Base-by-base conservation (phyloP, 2,888 invertebrate genomes). In the Helicoverpa assulta region DNA sequence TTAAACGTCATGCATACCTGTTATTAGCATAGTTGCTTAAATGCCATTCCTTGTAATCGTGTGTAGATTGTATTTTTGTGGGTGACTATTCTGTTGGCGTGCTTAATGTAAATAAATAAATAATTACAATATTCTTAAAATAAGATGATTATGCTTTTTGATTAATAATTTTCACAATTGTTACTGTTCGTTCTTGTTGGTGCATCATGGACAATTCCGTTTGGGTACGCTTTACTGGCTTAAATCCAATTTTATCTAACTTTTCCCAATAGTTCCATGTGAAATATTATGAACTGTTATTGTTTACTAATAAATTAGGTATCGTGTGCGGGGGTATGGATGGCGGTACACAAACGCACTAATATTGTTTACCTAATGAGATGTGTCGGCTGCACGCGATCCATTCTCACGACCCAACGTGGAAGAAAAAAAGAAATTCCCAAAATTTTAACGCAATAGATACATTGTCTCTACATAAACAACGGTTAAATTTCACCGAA, bases 381-480 rank as follows among this genome's bases (percentile, higher is more conserved):
- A 90, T 87, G 90, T 90, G 91, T 89, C 88, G 89, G 89, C 86
- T 91, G 89, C 90, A 89, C 89, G 91, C 91, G 88, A 93, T 89
- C 87, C 86, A 92, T 95, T 95, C 95, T 94, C 95, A 95, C 95
- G 95, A 89, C 91, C 94, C 90, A 81, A 89, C 86, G 84, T 85
- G 80, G 88, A 81, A 83, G 87, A 93, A 93, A 92, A 91, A 92
- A 89, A 86, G 86, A 89, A 91, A 91, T 89, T 90, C 90, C 89
- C 88, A 90, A 90, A 90, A 89, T 90, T 91, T 92, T 86, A 91
- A 93, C 91, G 93, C 92, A 92, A 93, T 93, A 91, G 93, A 91
- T 92, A 92, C 93, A 93, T 93, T 93, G 93, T 93, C 91, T 92
- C 90, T 90, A 93, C 90, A 92, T 93, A 94, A 93, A 93, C 92